phyloP scores from a whole-genome alignment of 1,140 invertebrate species.

The Nephila pilipes region DNA sequence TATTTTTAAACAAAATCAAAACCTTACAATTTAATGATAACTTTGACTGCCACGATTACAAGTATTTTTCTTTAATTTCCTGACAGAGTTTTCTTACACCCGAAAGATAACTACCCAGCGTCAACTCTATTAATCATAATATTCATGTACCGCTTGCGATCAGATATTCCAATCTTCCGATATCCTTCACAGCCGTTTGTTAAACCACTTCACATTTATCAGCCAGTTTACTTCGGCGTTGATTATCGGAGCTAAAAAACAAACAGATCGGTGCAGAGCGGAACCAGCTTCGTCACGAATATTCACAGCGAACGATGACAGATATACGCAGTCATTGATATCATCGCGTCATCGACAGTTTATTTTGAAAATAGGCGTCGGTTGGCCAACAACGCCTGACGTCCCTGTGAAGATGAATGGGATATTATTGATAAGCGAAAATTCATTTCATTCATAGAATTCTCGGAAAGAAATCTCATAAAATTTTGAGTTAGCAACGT shows the following conservation, averaged over 20 bases:
- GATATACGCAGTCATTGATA: background rate
- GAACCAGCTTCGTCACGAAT: background rate
- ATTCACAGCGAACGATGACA: background rate
- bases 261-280: background rate
- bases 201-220: background rate
- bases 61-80: too few species aligned
- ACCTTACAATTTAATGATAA: too few species aligned
- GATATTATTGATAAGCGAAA: background rate
- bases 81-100: too few species aligned
- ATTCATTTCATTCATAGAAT: conserved; percentile 1
- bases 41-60: too few species aligned
- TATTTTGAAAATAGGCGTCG: background rate
- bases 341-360: conserved; percentile 12
- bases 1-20: too few species aligned
- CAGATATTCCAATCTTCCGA: background rate
- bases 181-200: background rate
- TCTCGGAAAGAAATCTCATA: background rate
- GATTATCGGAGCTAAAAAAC: background rate
- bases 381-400: background rate
- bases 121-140: background rate
- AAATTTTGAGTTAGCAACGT: background rate
- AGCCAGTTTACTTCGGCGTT: background rate
- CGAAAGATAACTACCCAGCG: too few species aligned
- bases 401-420: background rate
- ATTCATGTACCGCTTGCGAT: background rate